phyloP scores from a whole-genome alignment of 2,797 vertebrate species.

The Diceros bicornis region DNA sequence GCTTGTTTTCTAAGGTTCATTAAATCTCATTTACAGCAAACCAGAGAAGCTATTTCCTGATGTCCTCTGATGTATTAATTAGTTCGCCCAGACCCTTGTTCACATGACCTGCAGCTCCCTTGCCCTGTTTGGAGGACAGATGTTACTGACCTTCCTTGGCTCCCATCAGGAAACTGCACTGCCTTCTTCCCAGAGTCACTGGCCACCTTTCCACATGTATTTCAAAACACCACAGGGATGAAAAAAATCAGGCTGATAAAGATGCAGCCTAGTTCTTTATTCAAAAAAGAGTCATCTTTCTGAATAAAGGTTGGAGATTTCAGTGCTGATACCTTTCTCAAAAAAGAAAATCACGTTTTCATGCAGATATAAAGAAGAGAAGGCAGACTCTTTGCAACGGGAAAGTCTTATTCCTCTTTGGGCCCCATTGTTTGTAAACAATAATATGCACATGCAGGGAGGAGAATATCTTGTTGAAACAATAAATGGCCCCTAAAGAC shows the following conservation, averaged over 20 bases:
- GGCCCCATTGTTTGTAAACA: slow-evolving; percentile 47
- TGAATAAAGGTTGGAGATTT: slow-evolving; percentile 57
- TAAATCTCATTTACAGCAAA: slow-evolving; percentile 60
- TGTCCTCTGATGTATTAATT: not conserved
- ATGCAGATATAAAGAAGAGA: slow-evolving; percentile 2
- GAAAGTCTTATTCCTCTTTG: not conserved
- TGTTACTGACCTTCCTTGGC: not conserved
- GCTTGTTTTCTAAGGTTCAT: slow-evolving; percentile 46
- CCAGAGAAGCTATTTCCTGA: not conserved
- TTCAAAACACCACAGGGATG: not conserved
- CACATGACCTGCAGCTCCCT: not conserved
- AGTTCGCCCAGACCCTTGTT: not conserved
- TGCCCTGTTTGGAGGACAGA: not conserved
- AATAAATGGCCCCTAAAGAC: slow-evolving; percentile 53
- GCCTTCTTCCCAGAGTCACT: not conserved
- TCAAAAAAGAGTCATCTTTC: not conserved
- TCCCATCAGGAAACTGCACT: not conserved
- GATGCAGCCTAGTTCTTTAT: slow-evolving; percentile 2
- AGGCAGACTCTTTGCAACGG: slow-evolving; percentile 13
- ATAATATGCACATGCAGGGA: not conserved
- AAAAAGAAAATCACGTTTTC: not conserved
- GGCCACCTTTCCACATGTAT: not conserved
- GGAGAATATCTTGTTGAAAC: slow-evolving; percentile 11
- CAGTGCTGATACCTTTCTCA: not conserved
- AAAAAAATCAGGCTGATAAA: slow-evolving; percentile 23